These are phyloP conservation scores for Peromyscus nudipes DNA, from an alignment of 2,797 vertebrate genomes.

Conservation along the genomic window DNA sequence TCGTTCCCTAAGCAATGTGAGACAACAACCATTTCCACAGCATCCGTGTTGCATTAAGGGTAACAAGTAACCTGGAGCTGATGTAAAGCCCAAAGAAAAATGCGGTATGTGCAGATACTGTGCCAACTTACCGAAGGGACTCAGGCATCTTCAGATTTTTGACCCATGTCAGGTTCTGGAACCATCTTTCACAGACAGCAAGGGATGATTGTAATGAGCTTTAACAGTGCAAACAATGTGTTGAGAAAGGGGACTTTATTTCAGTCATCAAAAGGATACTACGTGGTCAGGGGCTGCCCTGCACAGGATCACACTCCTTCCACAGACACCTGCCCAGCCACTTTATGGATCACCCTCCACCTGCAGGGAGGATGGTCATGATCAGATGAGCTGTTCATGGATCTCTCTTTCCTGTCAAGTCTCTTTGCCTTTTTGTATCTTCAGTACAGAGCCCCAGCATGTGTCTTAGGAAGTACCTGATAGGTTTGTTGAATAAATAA, in stretches of 20 bases:
- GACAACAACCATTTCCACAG: background rate
- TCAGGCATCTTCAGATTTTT: background rate
- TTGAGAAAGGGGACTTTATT: background rate
- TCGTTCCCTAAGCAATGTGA: background rate
- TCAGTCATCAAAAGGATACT: background rate
- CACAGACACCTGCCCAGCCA: background rate
- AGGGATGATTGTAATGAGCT: background rate
- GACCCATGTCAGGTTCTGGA: background rate
- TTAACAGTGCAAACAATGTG: background rate
- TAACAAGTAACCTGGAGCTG: background rate
- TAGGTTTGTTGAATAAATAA: background rate
- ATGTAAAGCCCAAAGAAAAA: background rate
- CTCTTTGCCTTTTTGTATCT: background rate
- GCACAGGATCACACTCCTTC: background rate
- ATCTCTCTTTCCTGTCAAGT: background rate
- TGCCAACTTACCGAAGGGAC: background rate
- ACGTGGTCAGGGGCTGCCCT: background rate
- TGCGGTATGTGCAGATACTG: accelerated
- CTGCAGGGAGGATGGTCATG: background rate
- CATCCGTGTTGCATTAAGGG: too few relatives aligned
- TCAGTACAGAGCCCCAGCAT: background rate
- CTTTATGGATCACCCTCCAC: background rate
- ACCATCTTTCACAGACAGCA: background rate
- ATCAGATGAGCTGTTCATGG: background rate
- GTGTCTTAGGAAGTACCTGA: background rate